Percentiles rank a stretch among this genome's conserved stretches.
Conservation (phyloP, 2,113 vertebrate species). For the Diphyllodes magnificus region DNA sequence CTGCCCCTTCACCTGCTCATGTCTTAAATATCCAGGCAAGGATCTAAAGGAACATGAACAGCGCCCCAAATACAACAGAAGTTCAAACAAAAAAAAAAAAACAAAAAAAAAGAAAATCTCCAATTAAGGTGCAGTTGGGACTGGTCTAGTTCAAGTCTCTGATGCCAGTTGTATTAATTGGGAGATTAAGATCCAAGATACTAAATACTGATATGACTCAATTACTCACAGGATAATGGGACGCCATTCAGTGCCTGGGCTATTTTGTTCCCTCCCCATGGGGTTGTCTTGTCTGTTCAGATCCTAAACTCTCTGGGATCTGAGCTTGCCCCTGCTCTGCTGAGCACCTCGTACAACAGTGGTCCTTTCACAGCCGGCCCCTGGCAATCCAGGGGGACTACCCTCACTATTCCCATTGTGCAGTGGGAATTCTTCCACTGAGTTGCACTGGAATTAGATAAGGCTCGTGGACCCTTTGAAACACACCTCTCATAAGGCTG, state of each 20-base stretch:
- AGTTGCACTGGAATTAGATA: constrained; percentile 10
- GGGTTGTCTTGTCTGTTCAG: constrained; percentile 41
- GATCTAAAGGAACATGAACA: background rate
- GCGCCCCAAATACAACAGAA: background rate
- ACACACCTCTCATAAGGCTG: background rate
- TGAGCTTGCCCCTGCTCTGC: background rate
- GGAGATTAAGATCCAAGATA: constrained; percentile 28
- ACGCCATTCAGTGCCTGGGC: background rate
- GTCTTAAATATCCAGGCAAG: background rate
- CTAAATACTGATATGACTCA: constrained; percentile 16
- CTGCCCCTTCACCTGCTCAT: background rate
- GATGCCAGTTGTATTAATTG: background rate
- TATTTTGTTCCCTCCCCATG: constrained; percentile 38
- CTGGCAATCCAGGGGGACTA: background rate
- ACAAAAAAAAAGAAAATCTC: background rate
- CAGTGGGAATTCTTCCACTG: background rate
- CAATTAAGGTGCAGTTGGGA: background rate
- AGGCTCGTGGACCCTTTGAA: constrained; percentile 24
- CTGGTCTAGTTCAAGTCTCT: constrained; percentile 7
- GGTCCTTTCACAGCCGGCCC: background rate
- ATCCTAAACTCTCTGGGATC: background rate
- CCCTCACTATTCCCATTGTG: background rate
- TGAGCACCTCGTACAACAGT: background rate
- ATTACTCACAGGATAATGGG: background rate
- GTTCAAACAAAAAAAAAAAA: background rate